These are phyloP conservation scores for Spinibarbus caldwelli DNA, from an alignment of 2,797 vertebrate species.

Conservation along the genomic window DNA sequence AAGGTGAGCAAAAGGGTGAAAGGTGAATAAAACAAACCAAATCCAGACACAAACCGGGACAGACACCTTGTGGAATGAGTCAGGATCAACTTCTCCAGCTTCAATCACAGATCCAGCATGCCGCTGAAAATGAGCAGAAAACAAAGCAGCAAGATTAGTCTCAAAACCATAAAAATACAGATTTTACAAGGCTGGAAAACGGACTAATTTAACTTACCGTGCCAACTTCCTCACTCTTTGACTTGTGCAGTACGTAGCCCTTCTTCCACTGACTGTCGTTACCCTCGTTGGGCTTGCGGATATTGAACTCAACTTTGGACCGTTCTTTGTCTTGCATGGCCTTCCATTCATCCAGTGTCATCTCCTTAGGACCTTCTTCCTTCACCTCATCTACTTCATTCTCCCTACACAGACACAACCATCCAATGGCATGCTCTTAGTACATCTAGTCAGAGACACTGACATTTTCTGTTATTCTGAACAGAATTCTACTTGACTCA, in stretches of 20 bases:
- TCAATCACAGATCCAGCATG: conserved; percentile 72
- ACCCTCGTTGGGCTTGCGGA: conserved; percentile 98
- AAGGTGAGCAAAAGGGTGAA: not conserved
- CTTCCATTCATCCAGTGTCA: conserved; percentile 99
- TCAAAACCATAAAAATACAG: not conserved
- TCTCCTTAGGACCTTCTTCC: conserved; percentile 96
- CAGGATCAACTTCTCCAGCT: conserved; percentile 72
- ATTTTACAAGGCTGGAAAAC: not conserved
- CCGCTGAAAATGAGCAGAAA: conserved; percentile 38
- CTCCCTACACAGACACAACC: conserved; percentile 80
- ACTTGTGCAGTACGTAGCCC: conserved; percentile 98
- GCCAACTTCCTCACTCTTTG: conserved; percentile 92
- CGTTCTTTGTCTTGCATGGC: conserved; percentile 99
- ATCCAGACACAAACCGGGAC: not conserved
- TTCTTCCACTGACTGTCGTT: conserved; percentile 99
- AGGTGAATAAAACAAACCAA: too few relatives aligned
- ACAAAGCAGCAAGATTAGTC: not conserved
- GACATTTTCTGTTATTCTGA: not conserved
- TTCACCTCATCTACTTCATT: conserved; percentile 98
- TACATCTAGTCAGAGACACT: not conserved
- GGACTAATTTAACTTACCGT: not conserved
- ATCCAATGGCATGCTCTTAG: not conserved
- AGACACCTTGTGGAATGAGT: conserved; percentile 74
- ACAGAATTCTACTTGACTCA: conserved; percentile 69
- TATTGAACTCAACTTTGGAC: conserved; percentile 98